These are phyloP conservation scores for Lateolabrax maculatus DNA, from an alignment of 2,797 vertebrate species.

Conservation along the genomic window DNA sequence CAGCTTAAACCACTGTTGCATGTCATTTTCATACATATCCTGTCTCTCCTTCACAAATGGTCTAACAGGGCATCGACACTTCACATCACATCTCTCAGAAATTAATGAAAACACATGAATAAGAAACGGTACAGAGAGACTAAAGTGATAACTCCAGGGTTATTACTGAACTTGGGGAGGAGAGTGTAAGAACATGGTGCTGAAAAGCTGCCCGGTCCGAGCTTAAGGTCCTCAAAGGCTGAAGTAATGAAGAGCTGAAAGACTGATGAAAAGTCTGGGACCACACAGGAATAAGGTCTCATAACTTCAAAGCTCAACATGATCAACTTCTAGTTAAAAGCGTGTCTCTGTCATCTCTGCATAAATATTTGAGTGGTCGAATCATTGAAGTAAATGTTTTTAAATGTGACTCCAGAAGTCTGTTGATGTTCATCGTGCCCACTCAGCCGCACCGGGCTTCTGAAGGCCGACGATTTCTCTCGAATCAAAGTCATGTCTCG, in stretches of 20 bases:
- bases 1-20: background rate
- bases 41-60: background rate
- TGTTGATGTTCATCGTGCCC: slow-evolving; percentile 23
- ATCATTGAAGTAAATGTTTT: slow-evolving; percentile 48
- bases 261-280: slow-evolving; percentile 37
- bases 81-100: slow-evolving; percentile 7
- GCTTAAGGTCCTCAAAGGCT: slow-evolving; percentile 22
- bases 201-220: slow-evolving; percentile 8
- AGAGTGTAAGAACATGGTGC: background rate
- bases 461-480: background rate
- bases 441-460: background rate
- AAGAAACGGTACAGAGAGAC: background rate
- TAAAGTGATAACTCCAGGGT: background rate
- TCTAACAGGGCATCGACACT: background rate
- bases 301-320: slow-evolving; percentile 26
- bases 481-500: background rate
- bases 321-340: slow-evolving; percentile 40
- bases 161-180: slow-evolving; percentile 7
- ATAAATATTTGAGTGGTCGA: slow-evolving; percentile 50
- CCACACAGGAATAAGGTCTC: slow-evolving; percentile 23
- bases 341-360: slow-evolving; percentile 6
- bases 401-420: slow-evolving; percentile 30
- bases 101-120: slow-evolving; percentile 6
- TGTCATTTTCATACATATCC: background rate
- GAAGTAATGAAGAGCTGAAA: slow-evolving; percentile 33